Base-by-base conservation (phyloP, 2,113 vertebrate species). In the Polyodon spathula region DNA sequence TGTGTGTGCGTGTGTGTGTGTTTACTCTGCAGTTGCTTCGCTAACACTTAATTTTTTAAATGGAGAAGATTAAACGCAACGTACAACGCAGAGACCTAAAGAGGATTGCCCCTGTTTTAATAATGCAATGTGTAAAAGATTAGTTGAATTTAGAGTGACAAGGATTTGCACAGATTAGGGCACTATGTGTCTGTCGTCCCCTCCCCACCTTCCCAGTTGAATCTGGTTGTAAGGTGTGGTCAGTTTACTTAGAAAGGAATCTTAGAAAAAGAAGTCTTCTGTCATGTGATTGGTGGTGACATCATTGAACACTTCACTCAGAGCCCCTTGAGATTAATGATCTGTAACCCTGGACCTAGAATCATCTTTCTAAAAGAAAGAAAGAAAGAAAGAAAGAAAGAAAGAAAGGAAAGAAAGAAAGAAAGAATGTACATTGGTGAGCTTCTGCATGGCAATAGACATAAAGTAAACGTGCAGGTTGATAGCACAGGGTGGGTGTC, bases 21-120 rank as follows among this genome's bases (percentile, higher is more conserved):
- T 53, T 44, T 59, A n/a, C 54, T 62, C 40, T 63, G 58, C 65
- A 71, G 70, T 63, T 60, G 66, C 56, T 6, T 5, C 62, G 63
- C 70, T 71, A 76, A 78, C 72, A 68, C 73, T 68, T 10, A 2
- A 64, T 61, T 68, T 71, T 78, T 77, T 79, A 76, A 76, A 78
- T 69, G 62, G 64, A 72, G 70, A 71, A 76, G 76, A 84, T 85
- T 78, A 83, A 71, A 61, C 67, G 57, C 58, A 64, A 65, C 73
- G 73, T 73, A 63, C 74, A 70, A 73, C 54, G 65, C 67, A 56
- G 58, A 73, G 72, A 72, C 73, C 63, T 62, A 65, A 60, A 62
- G 63, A 63, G 76, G 80, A 84, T 84, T 84, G 80, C 76, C 75
- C 73, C 71, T 76, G 71, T 78, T 83, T 81, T 76, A 81, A 76